Evolutionary conservation across 2,113 vertebrate genomes (phyloP).

Genomic region (Rhizomys pruinosus): DNA sequence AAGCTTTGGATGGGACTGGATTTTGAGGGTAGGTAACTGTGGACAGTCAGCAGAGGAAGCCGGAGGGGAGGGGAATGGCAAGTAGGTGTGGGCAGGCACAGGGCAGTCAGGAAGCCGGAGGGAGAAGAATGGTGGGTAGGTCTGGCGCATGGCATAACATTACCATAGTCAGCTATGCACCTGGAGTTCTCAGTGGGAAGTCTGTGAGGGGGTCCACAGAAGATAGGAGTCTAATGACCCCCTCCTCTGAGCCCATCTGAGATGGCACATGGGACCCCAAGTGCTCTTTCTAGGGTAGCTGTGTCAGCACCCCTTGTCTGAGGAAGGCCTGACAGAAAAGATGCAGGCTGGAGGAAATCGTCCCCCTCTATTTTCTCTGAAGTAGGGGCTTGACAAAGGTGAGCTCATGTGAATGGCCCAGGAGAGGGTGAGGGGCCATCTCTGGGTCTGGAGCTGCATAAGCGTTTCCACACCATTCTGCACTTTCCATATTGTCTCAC

Average conservation of each 20-base stretch:
- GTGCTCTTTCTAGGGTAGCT: background rate
- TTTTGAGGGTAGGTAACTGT: rapidly evolving
- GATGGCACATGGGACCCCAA: background rate
- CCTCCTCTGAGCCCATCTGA: background rate
- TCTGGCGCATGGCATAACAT: too few species aligned
- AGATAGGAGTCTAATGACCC: rapidly evolving
- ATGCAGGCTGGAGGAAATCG: background rate
- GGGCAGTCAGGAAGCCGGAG: background rate
- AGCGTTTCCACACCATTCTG: background rate
- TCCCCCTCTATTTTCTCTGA: background rate
- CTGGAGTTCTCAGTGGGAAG: background rate
- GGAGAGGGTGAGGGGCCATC: background rate
- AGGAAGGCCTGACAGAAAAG: background rate
- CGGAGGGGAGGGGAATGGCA: background rate
- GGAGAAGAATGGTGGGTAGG: rapidly evolving
- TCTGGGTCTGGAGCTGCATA: background rate
- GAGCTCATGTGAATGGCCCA: background rate
- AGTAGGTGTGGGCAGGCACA: too few species aligned
- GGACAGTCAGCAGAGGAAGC: background rate
- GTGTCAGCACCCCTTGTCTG: background rate
- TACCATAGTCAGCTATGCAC: background rate
- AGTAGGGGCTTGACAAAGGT: background rate
- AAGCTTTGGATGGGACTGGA: background rate
- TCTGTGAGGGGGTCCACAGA: background rate
- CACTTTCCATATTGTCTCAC: background rate